These are phyloP conservation scores for Lanistes nyassanus DNA, from an alignment of 1,140 invertebrate genomes.

Conservation along the genomic window DNA sequence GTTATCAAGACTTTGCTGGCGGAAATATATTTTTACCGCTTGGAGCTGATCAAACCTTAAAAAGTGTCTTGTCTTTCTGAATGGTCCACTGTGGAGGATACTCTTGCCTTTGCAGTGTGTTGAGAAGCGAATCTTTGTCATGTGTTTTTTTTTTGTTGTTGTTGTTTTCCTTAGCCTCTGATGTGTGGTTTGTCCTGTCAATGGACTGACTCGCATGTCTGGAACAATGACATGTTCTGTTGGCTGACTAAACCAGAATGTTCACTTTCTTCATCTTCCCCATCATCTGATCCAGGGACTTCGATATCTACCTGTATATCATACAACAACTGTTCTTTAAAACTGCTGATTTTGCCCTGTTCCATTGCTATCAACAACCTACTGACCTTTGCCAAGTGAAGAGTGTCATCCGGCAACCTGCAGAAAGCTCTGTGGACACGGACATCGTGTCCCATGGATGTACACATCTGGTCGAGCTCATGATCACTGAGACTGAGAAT, in stretches of 20 bases:
- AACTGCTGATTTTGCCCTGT: background rate
- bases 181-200: too few relatives aligned
- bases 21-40: background rate
- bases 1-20: background rate
- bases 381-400: background rate
- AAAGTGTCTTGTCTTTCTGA: background rate
- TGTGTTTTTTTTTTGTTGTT: background rate
- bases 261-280: background rate
- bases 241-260: background rate
- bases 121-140: too few relatives aligned
- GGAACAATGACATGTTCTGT: background rate
- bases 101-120: background rate
- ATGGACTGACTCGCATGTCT: background rate
- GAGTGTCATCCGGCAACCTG: background rate
- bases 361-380: constrained; percentile 1
- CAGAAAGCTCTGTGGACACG: too few relatives aligned
- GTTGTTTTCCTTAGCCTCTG: background rate
- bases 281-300: background rate
- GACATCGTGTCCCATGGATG: background rate
- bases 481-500: background rate
- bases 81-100: background rate
- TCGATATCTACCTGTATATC: background rate
- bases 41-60: background rate
- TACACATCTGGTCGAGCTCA: background rate
- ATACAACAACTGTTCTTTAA: background rate